Evolutionary conservation across 1,140 invertebrate genomes (phyloP).

Genomic region (Meloidogyne exigua): DNA sequence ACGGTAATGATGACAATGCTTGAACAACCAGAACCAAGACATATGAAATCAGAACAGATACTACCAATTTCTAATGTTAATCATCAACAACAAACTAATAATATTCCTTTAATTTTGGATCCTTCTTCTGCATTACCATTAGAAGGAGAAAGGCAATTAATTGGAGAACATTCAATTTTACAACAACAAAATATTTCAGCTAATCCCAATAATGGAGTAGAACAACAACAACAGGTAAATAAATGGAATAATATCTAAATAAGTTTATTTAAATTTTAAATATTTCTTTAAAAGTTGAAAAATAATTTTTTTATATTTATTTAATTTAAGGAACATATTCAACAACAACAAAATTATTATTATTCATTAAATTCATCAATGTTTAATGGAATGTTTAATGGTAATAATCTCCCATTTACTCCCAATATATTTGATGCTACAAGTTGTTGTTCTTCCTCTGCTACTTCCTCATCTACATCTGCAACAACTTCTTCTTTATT

Average conservation of each 20-base stretch:
- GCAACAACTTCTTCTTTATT: background rate
- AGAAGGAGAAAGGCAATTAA: background rate
- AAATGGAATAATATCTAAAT: background rate
- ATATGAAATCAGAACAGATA: background rate
- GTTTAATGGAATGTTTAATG: background rate
- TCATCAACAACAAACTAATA: background rate
- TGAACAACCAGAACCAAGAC: background rate
- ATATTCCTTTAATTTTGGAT: background rate
- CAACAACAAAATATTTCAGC: background rate
- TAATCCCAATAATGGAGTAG: background rate
- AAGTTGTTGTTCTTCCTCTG: background rate
- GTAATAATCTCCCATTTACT: background rate
- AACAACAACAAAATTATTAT: background rate
- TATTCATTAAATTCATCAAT: background rate
- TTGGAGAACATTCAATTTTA: background rate
- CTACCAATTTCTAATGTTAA: background rate
- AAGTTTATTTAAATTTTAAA: no score
- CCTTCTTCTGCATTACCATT: background rate
- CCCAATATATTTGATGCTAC: background rate
- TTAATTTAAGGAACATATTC: background rate
- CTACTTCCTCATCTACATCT: background rate
- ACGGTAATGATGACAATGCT: background rate
- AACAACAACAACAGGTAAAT: background rate
- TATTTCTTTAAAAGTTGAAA: background rate
- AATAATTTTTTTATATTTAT: background rate